Conservation (phyloP, 2,888 invertebrate species). For the Campopleginae sp. region DNA sequence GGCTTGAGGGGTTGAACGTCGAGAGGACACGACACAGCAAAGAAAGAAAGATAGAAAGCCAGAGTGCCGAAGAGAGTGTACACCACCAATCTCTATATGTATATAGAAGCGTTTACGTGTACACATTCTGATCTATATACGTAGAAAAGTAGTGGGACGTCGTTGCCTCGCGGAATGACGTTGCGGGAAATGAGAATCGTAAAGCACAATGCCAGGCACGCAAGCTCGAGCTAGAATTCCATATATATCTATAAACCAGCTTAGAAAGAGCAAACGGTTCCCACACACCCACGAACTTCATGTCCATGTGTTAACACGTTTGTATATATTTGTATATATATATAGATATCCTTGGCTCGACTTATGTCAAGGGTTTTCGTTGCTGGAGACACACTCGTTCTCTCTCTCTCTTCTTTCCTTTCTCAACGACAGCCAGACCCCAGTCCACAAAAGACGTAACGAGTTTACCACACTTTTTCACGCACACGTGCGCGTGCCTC, state of each 20-base stretch:
- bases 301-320: not conserved
- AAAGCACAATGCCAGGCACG: conserved; percentile 79
- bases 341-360: conserved; percentile 26
- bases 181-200: conserved; percentile 81
- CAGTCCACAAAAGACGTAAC: conserved; percentile 37
- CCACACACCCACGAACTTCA: not conserved
- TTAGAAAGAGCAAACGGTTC: conserved; percentile 44
- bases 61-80: conserved; percentile 18
- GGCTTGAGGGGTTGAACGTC: conserved; percentile 44
- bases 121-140: conserved; percentile 15
- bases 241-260: not conserved
- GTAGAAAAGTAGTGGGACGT: conserved; percentile 64
- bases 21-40: conserved; percentile 60
- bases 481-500: conserved; percentile 21
- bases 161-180: conserved; percentile 77
- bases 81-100: not conserved
- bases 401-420: conserved; percentile 4
- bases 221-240: conserved; percentile 70
- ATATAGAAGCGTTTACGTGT: not conserved
- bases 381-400: conserved; percentile 37
- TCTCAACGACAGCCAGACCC: not conserved
- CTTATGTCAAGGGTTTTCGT: conserved; percentile 33
- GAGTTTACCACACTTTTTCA: conserved; percentile 49
- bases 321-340: not conserved
- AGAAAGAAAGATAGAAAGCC: conserved; percentile 53